Evolutionary conservation across 2,113 vertebrate species (phyloP).

Genomic region (zebrafish (Danio rerio)): DNA sequence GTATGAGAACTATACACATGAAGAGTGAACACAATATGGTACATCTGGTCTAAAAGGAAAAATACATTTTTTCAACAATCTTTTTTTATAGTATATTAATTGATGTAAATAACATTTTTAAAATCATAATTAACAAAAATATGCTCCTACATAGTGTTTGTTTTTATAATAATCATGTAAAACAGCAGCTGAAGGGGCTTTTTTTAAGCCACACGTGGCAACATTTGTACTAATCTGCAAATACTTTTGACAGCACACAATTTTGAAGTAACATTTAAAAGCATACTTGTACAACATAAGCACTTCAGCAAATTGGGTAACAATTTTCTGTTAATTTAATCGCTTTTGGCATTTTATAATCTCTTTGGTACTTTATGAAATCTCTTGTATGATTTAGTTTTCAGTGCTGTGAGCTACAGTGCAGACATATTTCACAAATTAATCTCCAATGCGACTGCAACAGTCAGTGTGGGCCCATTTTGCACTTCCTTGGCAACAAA

Average conservation of each 20-base stretch:
- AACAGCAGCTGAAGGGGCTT: background rate
- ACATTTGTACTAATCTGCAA: background rate
- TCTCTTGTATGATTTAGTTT: background rate
- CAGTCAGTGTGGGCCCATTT: background rate
- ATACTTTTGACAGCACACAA: background rate
- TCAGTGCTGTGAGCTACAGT: background rate
- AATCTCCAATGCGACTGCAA: background rate
- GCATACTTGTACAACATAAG: background rate
- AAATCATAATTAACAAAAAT: too few relatives aligned
- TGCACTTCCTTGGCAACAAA: background rate
- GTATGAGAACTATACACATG: background rate
- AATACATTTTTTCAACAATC: too few relatives aligned
- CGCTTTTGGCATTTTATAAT: background rate
- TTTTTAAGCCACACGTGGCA: background rate
- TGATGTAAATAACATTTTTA: too few relatives aligned
- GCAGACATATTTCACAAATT: background rate
- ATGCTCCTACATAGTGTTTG: background rate
- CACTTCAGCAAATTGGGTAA: background rate
- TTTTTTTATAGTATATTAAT: too few relatives aligned
- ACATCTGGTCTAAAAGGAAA: background rate
- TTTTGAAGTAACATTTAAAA: background rate
- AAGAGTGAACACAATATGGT: background rate
- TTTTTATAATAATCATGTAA: background rate
- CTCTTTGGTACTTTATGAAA: background rate
- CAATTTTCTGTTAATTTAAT: background rate